phyloP scores from a whole-genome alignment of 64 coral and sea anemone genomes.

The Pocillopora verrucosa region DNA sequence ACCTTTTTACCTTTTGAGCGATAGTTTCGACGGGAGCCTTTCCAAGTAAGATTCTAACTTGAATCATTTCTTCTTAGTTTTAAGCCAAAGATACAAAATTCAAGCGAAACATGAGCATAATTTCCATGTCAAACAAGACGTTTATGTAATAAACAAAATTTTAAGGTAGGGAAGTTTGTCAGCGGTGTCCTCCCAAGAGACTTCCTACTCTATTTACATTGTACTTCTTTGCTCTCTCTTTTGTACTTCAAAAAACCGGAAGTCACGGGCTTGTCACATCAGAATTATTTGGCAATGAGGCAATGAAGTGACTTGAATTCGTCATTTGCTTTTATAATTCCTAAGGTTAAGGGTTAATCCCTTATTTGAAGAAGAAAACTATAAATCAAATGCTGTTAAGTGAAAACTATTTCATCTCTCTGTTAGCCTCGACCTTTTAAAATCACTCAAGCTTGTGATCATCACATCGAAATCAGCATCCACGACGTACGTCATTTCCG shows the following conservation, averaged over 20 bases:
- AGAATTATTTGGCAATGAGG: neutral
- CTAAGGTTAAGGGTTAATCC: too few species aligned
- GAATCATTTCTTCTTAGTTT: neutral
- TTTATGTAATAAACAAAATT: neutral
- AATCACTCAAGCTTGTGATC: neutral
- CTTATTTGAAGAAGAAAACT: too few species aligned
- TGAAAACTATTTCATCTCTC: neutral
- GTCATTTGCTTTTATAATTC: too few species aligned
- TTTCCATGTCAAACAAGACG: neutral
- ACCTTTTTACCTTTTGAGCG: neutral
- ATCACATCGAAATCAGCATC: neutral
- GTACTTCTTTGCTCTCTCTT: neutral
- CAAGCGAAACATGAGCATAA: neutral
- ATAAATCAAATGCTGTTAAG: neutral
- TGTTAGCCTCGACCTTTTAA: too few species aligned
- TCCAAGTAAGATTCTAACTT: neutral
- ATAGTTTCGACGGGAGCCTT: neutral
- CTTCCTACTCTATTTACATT: neutral
- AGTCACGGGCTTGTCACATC: neutral
- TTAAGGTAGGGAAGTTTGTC: neutral
- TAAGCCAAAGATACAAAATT: neutral
- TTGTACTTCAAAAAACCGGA: slow-evolving; percentile 8
- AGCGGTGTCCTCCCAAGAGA: slow-evolving; percentile 6
- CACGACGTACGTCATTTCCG: neutral
- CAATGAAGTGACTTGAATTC: neutral